Evolutionary conservation across 2,797 vertebrate genomes (phyloP), one percentile per base, ranked within the genome.

Genomic region (Myotis daubentonii): DNA sequence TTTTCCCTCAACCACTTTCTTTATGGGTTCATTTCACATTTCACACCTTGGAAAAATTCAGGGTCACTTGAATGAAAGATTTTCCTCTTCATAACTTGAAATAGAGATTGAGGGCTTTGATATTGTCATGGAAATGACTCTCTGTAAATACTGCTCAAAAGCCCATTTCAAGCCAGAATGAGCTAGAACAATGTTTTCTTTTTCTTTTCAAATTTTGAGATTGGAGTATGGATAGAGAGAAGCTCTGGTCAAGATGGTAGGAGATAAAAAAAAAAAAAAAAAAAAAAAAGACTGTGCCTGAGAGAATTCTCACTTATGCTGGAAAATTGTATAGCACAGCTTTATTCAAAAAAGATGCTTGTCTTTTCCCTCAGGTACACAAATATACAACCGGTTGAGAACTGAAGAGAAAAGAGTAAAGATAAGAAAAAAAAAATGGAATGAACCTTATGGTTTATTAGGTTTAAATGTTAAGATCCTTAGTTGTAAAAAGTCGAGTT

Each of bases 121-220:
- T 85, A 95, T 75, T 95, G 82, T 93, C 51, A 68, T 89, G 93
- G 95, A 87, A 96, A 95, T 94, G 68, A 53, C 87, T 65, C 91
- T 85, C 83, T 87, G 70, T 92, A 96, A 94, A 90, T 66, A 90
- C 72, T 0, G 1, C 38, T 95, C 53, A 93, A 92, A 89, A 71
- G 65, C 51, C 82, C 76, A 38, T 93, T 95, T 93, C 75, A 95
- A 95, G 81, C 66, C 85, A 96, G 90, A 96, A 89, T 92, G 94
- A 94, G 17, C 88, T 85, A 74, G 83, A 92, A 94, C 66, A 93
- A 91, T 76, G 82, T 91, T 95, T 94, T 96, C 89, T 94, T 95
- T 97, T 95, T 88, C 74, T 93, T 94, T 91, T 95, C 80, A 89
- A 78, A 89, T 93, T 92, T 83, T 90, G 41, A 90, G 53, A 88